Evolutionary conservation across 2,113 vertebrate genomes (phyloP), one percentile per base, ranked within the genome.

Genomic region (Alosa alosa): DNA sequence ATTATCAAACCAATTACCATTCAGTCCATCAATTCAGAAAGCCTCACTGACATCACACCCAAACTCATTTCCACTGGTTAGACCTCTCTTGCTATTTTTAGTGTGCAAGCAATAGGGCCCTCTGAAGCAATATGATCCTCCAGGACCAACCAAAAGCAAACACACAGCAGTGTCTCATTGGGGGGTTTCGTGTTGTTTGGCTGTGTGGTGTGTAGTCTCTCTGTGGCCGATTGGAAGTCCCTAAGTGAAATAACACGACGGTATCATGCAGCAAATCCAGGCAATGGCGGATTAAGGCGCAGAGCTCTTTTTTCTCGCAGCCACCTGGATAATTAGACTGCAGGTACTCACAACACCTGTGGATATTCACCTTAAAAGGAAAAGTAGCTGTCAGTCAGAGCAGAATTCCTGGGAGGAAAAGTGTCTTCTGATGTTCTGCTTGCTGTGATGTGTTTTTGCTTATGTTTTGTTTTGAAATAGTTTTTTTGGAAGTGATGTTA

Each of bases 101-200:
- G 31, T 39, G 3, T 39, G 31, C 72, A 15, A 5, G 90, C 90
- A 87, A 91, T 88, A 85, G 85, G 84, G 86, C 87, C 91, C 89
- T 90, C 87, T 88, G 86, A 89, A 90, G 87, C 85, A 85, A 85
- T 64, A 68, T 83, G 86, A 90, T 91, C 89, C 91, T 90, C 85
- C 82, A 90, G 90, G 88, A 91, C 89, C 88, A 81, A 87, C 81
- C 84, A 90, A 90, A 90, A 90, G 41, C 88, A 91, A 90, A 91
- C 88, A 91, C 75, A 90, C 89, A 86, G 82, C 88, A 90, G 86
- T 85, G 72, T 89, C 89, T 87, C 88, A 90, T 90, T 83, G 84
- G 81, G 85, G 85, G 85, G 85, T 81, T 68, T 86, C 84, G 82
- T 90, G 83, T 87, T 87, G 87, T 90, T 91, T 90, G 87, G 82